Base-by-base conservation (phyloP, 1,140 invertebrate species). In the Anastrepha ludens region DNA sequence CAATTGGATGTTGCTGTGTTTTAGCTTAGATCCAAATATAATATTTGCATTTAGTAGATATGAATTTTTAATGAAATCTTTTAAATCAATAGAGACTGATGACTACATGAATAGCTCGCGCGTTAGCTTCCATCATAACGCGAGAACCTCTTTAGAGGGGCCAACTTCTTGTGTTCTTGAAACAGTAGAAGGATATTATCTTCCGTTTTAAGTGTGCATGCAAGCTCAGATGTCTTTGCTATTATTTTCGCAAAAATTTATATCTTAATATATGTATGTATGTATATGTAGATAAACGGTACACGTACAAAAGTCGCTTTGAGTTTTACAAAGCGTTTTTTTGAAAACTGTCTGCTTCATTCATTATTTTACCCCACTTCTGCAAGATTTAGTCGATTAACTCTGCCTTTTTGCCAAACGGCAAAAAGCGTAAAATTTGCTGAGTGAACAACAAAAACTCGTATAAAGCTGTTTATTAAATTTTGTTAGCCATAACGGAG, bases 41-140 rank as follows among this genome's bases (percentile, higher is more conserved):
- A 74, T 15, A 17, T 13, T 50, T 74, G 44, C 41, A 15, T 74
- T 74, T 7, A 6, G 70, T 74, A 74, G 39, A 47, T 74, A 47
- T 47, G 70, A 74, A 15, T 39, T 47, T 74, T 81, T 81, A 59
- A 64, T 64, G 20, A 86, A 62, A 86, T 86, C 7, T 47, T 44
- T 86, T 86, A 47, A 86, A 50, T 62, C 8, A 17, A 62, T 15
- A 29, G 62, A 62, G 85, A 86, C 58, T 86, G 85, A 86, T 20
- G 59, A 41, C 85, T 62, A 86, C 58, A 60, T 15, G 13, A n/a
- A 59, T 13, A 81, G 55, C 55, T 15, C n/a, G 9, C 13, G 44
- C 13, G 44, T 60, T 86, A 64, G 85, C 85, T 86, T 60, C 20
- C 47, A 9, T 29, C 29, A 1, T 81, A 47, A 55, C n/a, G 4